A percentile compares a stretch with the other conserved stretches of the same genome.
These are phyloP conservation scores for Acropora tenuis DNA, from an alignment of 64 coral and sea anemone species.

Conservation along the genomic window DNA sequence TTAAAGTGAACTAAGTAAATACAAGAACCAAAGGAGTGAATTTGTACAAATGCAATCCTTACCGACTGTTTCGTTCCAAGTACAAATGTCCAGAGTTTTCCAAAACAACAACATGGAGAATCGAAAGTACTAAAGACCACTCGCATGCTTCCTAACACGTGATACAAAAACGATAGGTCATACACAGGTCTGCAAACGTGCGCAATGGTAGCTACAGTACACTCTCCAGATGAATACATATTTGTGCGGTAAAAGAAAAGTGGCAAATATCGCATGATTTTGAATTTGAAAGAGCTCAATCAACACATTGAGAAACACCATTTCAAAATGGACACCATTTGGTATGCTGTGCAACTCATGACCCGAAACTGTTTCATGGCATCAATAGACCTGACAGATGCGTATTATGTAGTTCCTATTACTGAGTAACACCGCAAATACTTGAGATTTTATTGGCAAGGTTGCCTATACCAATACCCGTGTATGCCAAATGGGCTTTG, in stretches of 20 bases:
- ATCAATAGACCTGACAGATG: not conserved
- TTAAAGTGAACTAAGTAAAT: too few species aligned
- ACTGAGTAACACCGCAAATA: slow-evolving; percentile 11
- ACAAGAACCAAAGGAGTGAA: too few species aligned
- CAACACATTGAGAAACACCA: too few species aligned
- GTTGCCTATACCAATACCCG: slow-evolving; percentile 4
- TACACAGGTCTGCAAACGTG: too few species aligned
- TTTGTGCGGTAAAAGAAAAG: slow-evolving; percentile 66
- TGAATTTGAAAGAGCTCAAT: slow-evolving; percentile 29
- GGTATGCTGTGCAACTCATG: slow-evolving; percentile 54
- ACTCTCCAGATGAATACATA: slow-evolving; percentile 48
- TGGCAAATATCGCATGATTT: slow-evolving; percentile 38
- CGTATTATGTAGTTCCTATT: slow-evolving; percentile 4
- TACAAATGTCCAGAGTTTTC: too few species aligned
- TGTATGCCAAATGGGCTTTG: slow-evolving; percentile 30
- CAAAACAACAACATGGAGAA: too few species aligned
- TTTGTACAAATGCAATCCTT: too few species aligned
- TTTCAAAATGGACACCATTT: slow-evolving; percentile 45
- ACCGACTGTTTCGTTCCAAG: too few species aligned
- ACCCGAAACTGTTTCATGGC: slow-evolving; percentile 16
- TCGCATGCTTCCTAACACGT: too few species aligned
- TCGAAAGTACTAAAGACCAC: too few species aligned
- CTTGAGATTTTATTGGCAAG: not conserved
- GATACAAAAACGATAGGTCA: too few species aligned
- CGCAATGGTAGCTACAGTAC: not conserved